Conservation (phyloP, 2,888 invertebrate genomes). For the Prosopocoilus inquinatus region DNA sequence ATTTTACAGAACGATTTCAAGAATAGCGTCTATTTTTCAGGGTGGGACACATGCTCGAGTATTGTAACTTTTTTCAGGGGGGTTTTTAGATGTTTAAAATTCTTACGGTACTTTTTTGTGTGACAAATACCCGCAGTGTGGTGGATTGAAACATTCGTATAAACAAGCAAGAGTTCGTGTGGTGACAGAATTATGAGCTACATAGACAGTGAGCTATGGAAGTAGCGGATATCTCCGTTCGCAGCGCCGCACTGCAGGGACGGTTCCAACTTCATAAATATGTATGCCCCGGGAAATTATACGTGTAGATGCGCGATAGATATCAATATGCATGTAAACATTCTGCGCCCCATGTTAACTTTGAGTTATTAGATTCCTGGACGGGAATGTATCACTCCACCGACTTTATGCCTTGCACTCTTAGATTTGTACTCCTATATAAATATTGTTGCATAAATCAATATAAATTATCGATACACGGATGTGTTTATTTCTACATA, state of each 20-base stretch:
- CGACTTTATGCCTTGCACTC: constrained; percentile 2
- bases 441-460: constrained; percentile 1
- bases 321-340: constrained; percentile 54
- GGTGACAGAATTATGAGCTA: constrained; percentile 51
- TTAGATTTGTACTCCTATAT: constrained; percentile 3
- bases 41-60: background rate
- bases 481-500: constrained; percentile 1
- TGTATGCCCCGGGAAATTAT: constrained; percentile 48
- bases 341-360: constrained; percentile 48
- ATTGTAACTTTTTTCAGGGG: background rate
- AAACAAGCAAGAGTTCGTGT: constrained; percentile 44
- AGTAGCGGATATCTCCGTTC: constrained; percentile 43
- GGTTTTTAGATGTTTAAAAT: constrained; percentile 32
- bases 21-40: background rate
- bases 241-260: constrained; percentile 34
- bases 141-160: constrained; percentile 49
- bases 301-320: constrained; percentile 51
- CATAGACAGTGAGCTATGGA: constrained; percentile 43
- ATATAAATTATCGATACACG: constrained; percentile 3
- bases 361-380: constrained; percentile 44
- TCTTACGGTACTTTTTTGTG: constrained; percentile 34
- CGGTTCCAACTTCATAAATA: constrained; percentile 46
- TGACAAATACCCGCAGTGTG: constrained; percentile 35
- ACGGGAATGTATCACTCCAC: constrained; percentile 28
- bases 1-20: too few relatives aligned